Conservation (phyloP, 2,888 invertebrate species). For the Acanthosepion lycidas region DNA sequence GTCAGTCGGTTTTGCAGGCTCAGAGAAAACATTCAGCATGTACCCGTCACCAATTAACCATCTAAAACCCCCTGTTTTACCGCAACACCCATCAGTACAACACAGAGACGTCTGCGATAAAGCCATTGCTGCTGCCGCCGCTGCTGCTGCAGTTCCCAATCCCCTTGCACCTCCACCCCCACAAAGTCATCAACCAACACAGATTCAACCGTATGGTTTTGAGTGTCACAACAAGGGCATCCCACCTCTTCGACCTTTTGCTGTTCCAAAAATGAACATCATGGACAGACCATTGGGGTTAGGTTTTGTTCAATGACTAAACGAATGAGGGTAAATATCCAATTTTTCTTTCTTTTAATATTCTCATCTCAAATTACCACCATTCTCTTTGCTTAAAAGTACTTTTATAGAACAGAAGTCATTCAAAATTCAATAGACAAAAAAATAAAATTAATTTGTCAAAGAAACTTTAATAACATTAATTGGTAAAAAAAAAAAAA, state of each 20-base stretch:
- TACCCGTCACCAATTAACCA: conserved; percentile 46
- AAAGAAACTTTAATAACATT: neutral
- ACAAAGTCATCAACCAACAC: conserved; percentile 41
- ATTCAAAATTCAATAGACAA: neutral
- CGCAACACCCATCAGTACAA: conserved; percentile 39
- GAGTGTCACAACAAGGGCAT: conserved; percentile 46
- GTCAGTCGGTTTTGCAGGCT: neutral
- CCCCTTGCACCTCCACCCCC: neutral
- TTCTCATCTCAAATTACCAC: conserved; percentile 45
- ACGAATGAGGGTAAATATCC: conserved; percentile 42
- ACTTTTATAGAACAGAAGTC: neutral
- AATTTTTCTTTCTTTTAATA: conserved; percentile 45
- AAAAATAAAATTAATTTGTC: neutral
- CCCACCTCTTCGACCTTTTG: conserved; percentile 44
- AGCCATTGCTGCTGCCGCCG: neutral
- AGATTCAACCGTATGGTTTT: conserved; percentile 45
- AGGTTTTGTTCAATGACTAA: conserved; percentile 46
- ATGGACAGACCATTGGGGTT: conserved; percentile 45
- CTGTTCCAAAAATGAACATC: conserved; percentile 48
- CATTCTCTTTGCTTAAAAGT: neutral
- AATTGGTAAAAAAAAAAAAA: neutral
- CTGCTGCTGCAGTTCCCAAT: neutral
- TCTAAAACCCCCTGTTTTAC: conserved; percentile 36
- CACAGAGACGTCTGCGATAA: conserved; percentile 41
- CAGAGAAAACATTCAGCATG: conserved; percentile 44